Base-by-base conservation (phyloP, 2,113 vertebrate genomes). In the Empidonax traillii region DNA sequence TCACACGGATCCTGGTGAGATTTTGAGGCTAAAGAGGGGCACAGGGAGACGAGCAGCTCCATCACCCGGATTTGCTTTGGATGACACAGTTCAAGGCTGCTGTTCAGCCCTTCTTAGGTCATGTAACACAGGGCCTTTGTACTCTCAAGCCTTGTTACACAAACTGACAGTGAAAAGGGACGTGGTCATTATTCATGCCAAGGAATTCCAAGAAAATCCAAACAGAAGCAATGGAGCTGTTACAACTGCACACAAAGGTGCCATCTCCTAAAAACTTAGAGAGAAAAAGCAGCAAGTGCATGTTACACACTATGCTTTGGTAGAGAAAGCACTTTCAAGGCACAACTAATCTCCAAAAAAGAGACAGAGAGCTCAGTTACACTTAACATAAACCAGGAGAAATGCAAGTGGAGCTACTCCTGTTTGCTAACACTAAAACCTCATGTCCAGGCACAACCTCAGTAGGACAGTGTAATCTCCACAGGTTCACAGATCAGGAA, bases 1-100 rank as follows among this genome's bases (percentile, higher is more conserved):
- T 69, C 1, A 0, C 35, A 8, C 0, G 0, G 81, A 53, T 2
- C 16, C 46, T 20, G n/a, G 24, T 8, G 56, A 46, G 46, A 41
- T 17, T 10, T 8, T 25, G 65, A 6, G 37, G 67, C 28, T 30
- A 2, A n/a, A 55, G 74, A 75, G 43, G 52, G 58, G 13, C 61
- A 53, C 44, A 35, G 65, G 41, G n/a, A 37, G 53, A 43, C 0
- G 0, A 71, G 49, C 66, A 76, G 79, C 71, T 69, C 68, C 14
- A 3, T 35, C 55, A 5, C 12, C 22, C 0, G 0, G 5, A 17
- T 43, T 14, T 73, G 25, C 80, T 84, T 21, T 27, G 46, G 24
- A 4, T 41, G 55, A 10, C 56, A 28, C 3, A 39, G 87, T 3
- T 35, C 77, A 63, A 22, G 87, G 69, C 52, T 65, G 9, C 43